These are phyloP conservation scores for Stenolophus ochropezus DNA, from an alignment of 2,888 invertebrate genomes.

Conservation along the genomic window DNA sequence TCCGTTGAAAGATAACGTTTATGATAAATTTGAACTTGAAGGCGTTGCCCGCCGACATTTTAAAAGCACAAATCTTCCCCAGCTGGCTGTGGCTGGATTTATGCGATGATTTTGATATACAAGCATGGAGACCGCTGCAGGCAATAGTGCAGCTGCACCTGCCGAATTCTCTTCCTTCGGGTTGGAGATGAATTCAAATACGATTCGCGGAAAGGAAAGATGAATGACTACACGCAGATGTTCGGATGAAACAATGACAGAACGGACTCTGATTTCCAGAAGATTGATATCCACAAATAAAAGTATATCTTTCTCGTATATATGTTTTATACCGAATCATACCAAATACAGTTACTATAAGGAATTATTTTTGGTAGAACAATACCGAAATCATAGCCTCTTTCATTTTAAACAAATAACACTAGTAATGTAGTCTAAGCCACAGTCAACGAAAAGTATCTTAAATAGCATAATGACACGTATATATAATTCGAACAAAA, in stretches of 20 bases:
- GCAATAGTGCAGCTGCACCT: conserved; percentile 16
- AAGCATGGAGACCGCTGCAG: not conserved
- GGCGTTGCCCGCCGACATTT: not conserved
- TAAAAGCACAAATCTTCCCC: not conserved
- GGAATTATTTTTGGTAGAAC: too few relatives aligned
- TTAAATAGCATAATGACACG: too few relatives aligned
- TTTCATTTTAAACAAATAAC: too few relatives aligned
- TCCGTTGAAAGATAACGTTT: too few relatives aligned
- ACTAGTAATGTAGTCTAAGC: too few relatives aligned
- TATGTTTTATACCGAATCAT: too few relatives aligned
- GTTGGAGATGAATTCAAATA: not conserved
- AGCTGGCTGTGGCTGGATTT: conserved; percentile 7
- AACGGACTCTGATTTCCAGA: not conserved
- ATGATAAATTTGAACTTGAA: not conserved
- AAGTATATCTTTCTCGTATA: not conserved
- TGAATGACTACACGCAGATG: conserved; percentile 3
- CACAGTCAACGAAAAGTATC: too few relatives aligned
- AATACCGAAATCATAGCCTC: too few relatives aligned
- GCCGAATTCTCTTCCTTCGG: not conserved
- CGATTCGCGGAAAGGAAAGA: not conserved
- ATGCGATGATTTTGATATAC: conserved; percentile 19
- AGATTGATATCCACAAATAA: not conserved
- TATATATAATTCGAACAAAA: too few relatives aligned
- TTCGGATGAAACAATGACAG: not conserved
- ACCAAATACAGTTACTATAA: too few relatives aligned